Base-by-base conservation (phyloP, 1,140 invertebrate genomes). In the Vanessa tameamea region DNA sequence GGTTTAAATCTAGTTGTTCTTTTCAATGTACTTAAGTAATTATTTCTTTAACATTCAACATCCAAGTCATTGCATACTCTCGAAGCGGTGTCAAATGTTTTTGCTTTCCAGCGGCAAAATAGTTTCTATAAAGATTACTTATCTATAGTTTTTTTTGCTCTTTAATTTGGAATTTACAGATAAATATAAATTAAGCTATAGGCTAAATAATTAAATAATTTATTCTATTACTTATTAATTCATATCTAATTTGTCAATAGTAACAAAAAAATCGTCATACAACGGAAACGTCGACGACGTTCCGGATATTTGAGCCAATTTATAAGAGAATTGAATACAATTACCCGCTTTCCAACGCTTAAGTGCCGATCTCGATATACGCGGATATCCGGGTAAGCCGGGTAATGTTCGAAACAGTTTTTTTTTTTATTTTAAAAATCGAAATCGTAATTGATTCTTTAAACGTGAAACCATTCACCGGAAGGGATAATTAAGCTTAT, bases 291-390 rank as follows among this genome's bases (percentile, higher is more conserved):
- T n/a, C 20, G 11, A 23, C 23, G n/a, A 53, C 53, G 75, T 69
- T 77, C 78, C 61, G 61, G 74, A 80, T 77, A 75, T 73, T 68
- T 69, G 77, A 77, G 74, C 77, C 88, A 84, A 90, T 90, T 88
- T 90, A 89, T 90, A 84, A 88, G 86, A 87, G 85, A 86, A 84
- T 73, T 87, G 88, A 86, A 87, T 86, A 87, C 87, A 87, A 90
- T 90, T 90, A 88, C 83, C 76, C 83, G 76, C 57, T 61, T 79
- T 81, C 80, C 84, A 84, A 82, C 80, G 80, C 82, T 88, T 87
- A 88, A 89, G 82, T 86, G 85, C 79, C 84, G 82, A 87, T 82
- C 76, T 65, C 79, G 75, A 79, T 78, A 81, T 81, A 78, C 75
- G 75, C 57, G 64, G 65, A 64, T 75, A 75, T 71, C 65, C 72